Base-by-base conservation (phyloP, 2,113 vertebrate genomes). In the Tauraco erythrolophus region DNA sequence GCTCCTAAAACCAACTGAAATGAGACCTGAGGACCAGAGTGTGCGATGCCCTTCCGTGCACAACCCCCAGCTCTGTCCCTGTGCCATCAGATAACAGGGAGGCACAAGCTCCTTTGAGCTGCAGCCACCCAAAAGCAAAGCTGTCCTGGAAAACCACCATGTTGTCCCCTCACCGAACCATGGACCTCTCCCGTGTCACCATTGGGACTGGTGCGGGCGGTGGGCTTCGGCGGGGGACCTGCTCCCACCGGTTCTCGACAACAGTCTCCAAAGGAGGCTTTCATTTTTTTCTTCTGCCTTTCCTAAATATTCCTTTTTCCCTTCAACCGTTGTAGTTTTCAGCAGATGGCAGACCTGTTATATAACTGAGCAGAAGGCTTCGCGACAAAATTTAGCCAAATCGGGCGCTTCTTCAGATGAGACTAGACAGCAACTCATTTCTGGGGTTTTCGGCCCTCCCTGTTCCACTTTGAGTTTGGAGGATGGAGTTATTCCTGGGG, bases 191-290 rank as follows among this genome's bases (percentile, higher is more conserved):
- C 48, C 53, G 48, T 45, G 46, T 41, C 84, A 12, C 57, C 2
- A 0, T 16, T 4, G n/a, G 18, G 16, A 18, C 33, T 1, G 4
- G 23, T 1, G 7, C 1, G 8, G 18, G 27, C 1, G 4, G 10
- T 9, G 74, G 45, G 21, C 1, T 54, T 75, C 0, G 2, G 4
- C 8, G 43, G 31, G 9, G n/a, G 48, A 31, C 27, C 12, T 1
- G 2, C 19, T 84, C n/a, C n/a, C 39, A 11, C 15, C 1, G 1
- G 31, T 51, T 56, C 62, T 19, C 1, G 1, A 33, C 50, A 27
- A 27, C 78, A 5, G 1, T n/a, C 27, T 50, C 72, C 64, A 15
- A 30, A 25, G 23, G 14, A 57, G 23, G 16, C 43, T 75, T 56
- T 45, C 14, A 12, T 7, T n/a, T 30, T 31, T 10, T 43, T 43